A percentile compares a stretch with the other conserved stretches of the same genome.
Conservation (phyloP, 2,797 vertebrate species). For the Cichlasoma orientale region DNA sequence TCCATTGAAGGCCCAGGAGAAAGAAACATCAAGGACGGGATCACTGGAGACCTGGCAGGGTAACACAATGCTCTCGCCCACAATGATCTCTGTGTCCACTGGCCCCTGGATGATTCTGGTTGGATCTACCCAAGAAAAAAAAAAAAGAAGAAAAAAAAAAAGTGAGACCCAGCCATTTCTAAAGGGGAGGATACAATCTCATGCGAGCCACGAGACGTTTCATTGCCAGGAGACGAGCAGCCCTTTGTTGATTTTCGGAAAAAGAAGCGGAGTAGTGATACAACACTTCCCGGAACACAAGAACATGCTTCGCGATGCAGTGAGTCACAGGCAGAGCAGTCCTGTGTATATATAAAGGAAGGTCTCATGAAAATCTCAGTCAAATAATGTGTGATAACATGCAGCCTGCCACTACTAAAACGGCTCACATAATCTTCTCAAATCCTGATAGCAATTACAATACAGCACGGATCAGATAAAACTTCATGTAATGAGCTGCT, state of each 20-base stretch:
- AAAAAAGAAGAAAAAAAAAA: neutral
- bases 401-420: conserved; percentile 56
- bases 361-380: conserved; percentile 53
- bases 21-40: conserved; percentile 89
- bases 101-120: conserved; percentile 91
- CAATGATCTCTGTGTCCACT: conserved; percentile 91
- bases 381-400: conserved; percentile 66
- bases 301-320: conserved; percentile 27
- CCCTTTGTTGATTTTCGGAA: conserved; percentile 28
- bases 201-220: conserved; percentile 24
- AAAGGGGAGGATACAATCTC: neutral
- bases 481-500: conserved; percentile 57
- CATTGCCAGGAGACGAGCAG: conserved; percentile 22
- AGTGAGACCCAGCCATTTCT: conserved; percentile 3
- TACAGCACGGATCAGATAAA: conserved; percentile 69
- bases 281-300: conserved; percentile 6
- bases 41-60: conserved; percentile 93
- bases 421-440: conserved; percentile 59
- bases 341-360: conserved; percentile 47
- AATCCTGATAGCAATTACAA: conserved; percentile 75
- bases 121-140: conserved; percentile 82
- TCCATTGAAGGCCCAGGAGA: conserved; percentile 96
- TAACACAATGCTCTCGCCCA: conserved; percentile 93
- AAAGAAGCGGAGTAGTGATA: conserved; percentile 1
- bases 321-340: conserved; percentile 38